These are phyloP conservation scores for Aethes cnicana DNA, from an alignment of 2,888 invertebrate genomes.

Conservation along the genomic window DNA sequence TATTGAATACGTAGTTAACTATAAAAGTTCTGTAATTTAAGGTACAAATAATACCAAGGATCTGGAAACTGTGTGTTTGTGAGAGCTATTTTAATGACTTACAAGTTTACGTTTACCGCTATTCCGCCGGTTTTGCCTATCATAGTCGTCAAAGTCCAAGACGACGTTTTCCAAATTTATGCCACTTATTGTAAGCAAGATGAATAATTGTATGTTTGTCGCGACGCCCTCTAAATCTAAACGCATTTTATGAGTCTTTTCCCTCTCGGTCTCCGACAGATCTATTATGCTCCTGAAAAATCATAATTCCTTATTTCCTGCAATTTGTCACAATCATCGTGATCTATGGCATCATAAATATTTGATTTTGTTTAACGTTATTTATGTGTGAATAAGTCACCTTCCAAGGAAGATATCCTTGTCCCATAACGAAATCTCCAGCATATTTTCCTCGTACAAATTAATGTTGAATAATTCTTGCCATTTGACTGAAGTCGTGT, in stretches of 20 bases:
- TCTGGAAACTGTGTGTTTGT: no score
- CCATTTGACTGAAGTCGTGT: slow-evolving; percentile 86
- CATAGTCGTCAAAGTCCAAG: slow-evolving; percentile 90
- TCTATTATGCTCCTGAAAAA: slow-evolving; percentile 85
- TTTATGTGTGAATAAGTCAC: slow-evolving; percentile 52
- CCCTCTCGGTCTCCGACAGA: slow-evolving; percentile 89
- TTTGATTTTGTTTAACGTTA: slow-evolving; percentile 8
- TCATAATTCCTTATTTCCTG: slow-evolving; percentile 16
- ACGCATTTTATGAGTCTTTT: slow-evolving; percentile 93
- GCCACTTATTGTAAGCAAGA: slow-evolving; percentile 95
- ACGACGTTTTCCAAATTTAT: slow-evolving; percentile 92
- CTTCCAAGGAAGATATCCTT: slow-evolving; percentile 84
- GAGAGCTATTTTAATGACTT: no score
- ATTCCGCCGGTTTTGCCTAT: slow-evolving; percentile 84
- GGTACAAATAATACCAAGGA: no score
- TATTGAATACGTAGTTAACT: background rate
- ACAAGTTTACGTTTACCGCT: slow-evolving; percentile 83
- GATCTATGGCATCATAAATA: slow-evolving; percentile 17
- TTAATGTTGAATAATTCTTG: slow-evolving; percentile 97
- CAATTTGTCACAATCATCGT: slow-evolving; percentile 18
- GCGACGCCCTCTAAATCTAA: slow-evolving; percentile 91
- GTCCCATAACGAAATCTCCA: slow-evolving; percentile 94
- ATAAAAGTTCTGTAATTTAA: no score
- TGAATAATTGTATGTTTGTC: slow-evolving; percentile 85
- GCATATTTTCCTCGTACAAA: slow-evolving; percentile 92